Conservation (phyloP, 2,888 invertebrate species). For the Mimachlamys varia region DNA sequence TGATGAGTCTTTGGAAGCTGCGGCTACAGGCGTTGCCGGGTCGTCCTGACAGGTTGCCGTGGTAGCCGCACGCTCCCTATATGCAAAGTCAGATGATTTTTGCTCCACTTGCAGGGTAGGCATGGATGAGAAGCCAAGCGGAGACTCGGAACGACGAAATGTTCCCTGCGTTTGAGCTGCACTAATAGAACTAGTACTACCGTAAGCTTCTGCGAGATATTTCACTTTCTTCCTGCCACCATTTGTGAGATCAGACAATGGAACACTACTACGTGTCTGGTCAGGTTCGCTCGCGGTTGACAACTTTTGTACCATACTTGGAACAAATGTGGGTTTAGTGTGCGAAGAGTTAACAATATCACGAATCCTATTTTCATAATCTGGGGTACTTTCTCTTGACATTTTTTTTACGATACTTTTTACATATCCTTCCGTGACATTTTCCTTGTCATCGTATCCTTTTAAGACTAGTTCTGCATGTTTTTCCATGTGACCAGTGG, state of each 20-base stretch:
- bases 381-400: conserved; percentile 74
- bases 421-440: conserved; percentile 71
- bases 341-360: conserved; percentile 65
- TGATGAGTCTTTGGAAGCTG: conserved; percentile 44
- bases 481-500: conserved; percentile 66
- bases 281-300: conserved; percentile 69
- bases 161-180: conserved; percentile 37
- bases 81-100: conserved; percentile 55
- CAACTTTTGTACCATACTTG: conserved; percentile 69
- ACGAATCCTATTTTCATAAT: conserved; percentile 46
- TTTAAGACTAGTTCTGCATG: conserved; percentile 60
- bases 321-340: conserved; percentile 70
- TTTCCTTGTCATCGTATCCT: conserved; percentile 70
- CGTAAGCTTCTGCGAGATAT: conserved; percentile 67
- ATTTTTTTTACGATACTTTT: conserved; percentile 72
- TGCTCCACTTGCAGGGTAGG: conserved; percentile 66
- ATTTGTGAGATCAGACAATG: conserved; percentile 73
- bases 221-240: conserved; percentile 67
- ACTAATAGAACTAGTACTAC: conserved; percentile 57
- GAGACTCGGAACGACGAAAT: conserved; percentile 14
- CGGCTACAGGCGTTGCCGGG: neutral
- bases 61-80: conserved; percentile 63
- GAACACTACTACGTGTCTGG: conserved; percentile 49
- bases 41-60: conserved; percentile 61
- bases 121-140: conserved; percentile 59